Evolutionary conservation across 2,113 vertebrate genomes (phyloP), one percentile per base, ranked within the genome.

Genomic region (Phylloscopus trochilus): DNA sequence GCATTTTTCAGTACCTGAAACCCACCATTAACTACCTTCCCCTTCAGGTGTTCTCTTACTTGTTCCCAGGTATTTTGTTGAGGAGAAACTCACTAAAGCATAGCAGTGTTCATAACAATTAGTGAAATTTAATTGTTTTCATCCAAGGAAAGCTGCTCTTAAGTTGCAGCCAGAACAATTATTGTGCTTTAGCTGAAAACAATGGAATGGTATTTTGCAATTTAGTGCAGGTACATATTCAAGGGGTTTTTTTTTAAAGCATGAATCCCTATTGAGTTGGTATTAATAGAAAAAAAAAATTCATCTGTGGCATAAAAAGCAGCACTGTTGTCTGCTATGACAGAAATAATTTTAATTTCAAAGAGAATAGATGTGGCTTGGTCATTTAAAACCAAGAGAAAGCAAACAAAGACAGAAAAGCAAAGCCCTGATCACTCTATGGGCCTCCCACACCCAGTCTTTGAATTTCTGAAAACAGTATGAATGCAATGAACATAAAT

Each of bases 91-190:
- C 94, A 91, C 91, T 76, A 92, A 96, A 97, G 87, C 93, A 84
- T 90, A 91, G 67, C 92, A 84, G 47, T 15, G 60, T 90, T 97
- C 78, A 69, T 64, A 94, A 72, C 49, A 93, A 93, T 35, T 55
- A 96, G 33, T 82, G 89, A 94, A 91, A 96, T 90, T 92, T 97
- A 98, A 98, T 98, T 97, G 92, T 69, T 43, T 60, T 83, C 92
- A 87, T 78, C 35, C 17, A 78, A 89, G 96, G 93, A 95, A 79
- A 97, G 88, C 87, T 97, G 90, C 83, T 97, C 96, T 97, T 97
- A 96, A 97, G 95, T 75, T 93, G 94, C 90, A 96, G 92, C 83
- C 81, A 90, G 97, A 93, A 93, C 97, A 98, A 98, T 98, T 98
- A 98, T 86, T 93, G 95, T 94, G 95, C 95, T 97, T 98, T 96